Evolutionary conservation across 2,888 invertebrate species (phyloP).

Genomic region (Poecilobothrus nobilitatus): DNA sequence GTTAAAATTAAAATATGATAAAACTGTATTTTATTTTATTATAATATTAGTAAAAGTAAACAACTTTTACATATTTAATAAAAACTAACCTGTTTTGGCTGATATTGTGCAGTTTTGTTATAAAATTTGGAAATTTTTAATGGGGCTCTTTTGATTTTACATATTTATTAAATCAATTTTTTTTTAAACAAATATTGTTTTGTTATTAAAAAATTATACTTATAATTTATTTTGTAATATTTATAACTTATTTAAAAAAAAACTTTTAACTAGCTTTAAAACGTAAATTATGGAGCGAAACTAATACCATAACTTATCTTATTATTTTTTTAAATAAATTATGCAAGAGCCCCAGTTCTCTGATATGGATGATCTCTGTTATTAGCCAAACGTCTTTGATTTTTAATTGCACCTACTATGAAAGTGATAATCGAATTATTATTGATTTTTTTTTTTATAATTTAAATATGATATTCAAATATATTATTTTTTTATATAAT

Average conservation of each 20-base stretch:
- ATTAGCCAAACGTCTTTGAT: slow-evolving; percentile 73
- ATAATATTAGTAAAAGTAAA: neutral
- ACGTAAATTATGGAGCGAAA: neutral
- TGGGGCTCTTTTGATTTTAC: neutral
- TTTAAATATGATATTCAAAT: slow-evolving; percentile 10
- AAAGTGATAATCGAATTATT: slow-evolving; percentile 19
- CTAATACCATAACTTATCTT: neutral
- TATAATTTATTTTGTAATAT: neutral
- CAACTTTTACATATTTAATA: neutral
- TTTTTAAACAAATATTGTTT: neutral
- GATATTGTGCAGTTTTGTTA: neutral
- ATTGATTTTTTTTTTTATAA: slow-evolving; percentile 15
- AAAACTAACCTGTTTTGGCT: neutral
- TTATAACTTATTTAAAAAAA: neutral
- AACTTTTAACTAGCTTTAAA: neutral
- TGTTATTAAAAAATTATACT: neutral
- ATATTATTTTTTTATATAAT: slow-evolving; percentile 12
- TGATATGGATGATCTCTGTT: slow-evolving; percentile 93
- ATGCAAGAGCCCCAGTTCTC: slow-evolving; percentile 81
- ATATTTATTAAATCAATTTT: neutral
- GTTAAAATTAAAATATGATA: neutral
- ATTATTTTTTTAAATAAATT: slow-evolving; percentile 30
- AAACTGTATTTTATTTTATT: neutral
- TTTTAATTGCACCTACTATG: slow-evolving; percentile 47
- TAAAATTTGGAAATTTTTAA: neutral